Percentiles rank a stretch among this genome's conserved stretches.
Conservation (phyloP, 1,140 invertebrate genomes). For the Mya arenaria region DNA sequence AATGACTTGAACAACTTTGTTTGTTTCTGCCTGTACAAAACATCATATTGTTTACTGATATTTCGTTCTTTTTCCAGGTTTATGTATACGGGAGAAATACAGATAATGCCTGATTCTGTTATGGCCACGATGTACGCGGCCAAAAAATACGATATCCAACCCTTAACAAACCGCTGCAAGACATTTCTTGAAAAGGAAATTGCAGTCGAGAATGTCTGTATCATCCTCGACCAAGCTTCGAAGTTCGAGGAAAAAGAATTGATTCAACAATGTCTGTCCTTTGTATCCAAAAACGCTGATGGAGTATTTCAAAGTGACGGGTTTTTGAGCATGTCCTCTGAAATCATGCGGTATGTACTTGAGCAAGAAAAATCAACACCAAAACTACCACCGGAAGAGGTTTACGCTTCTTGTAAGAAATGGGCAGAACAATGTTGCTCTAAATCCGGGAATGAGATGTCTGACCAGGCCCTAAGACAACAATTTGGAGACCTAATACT, state of each 20-base stretch:
- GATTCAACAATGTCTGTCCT: not conserved
- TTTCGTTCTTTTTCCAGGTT: not conserved
- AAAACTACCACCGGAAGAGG: not conserved
- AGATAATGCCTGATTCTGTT: not conserved
- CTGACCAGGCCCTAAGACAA: too few relatives aligned
- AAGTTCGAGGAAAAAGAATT: not conserved
- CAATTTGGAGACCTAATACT: too few relatives aligned
- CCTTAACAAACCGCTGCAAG: not conserved
- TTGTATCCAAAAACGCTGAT: not conserved
- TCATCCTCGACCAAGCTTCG: not conserved
- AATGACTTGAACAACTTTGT: not conserved
- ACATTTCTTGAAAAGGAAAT: not conserved
- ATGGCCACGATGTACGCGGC: conserved; percentile 1
- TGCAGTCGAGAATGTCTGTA: conserved; percentile 4
- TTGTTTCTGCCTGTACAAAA: not conserved
- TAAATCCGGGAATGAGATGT: too few relatives aligned
- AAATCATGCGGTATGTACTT: not conserved
- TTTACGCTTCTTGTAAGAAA: conserved; percentile 5
- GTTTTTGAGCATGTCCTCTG: not conserved
- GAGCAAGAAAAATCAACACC: not conserved
- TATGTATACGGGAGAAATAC: not conserved
- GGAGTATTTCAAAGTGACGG: not conserved
- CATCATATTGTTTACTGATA: not conserved
- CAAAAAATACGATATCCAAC: not conserved
- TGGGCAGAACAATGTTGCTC: not conserved